Conservation (phyloP, 2,888 invertebrate genomes). For the Lagria hirta region DNA sequence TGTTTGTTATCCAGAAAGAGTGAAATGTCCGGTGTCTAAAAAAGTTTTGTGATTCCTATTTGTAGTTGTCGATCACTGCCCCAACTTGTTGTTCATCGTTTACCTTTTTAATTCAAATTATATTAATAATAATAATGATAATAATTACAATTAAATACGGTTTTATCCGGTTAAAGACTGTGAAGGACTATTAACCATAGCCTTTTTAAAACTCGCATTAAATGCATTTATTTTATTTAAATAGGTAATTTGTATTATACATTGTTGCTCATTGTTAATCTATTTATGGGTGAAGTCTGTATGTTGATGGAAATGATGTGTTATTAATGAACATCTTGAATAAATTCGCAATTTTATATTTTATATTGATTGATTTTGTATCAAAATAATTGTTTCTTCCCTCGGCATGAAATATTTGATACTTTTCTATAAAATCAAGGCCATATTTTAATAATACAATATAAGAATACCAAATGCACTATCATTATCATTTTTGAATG, state of each 20-base stretch:
- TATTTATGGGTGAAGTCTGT: slow-evolving; percentile 29
- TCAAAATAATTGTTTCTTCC: too few relatives aligned
- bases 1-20: too few relatives aligned
- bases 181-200: slow-evolving; percentile 24
- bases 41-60: slow-evolving; percentile 19
- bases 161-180: slow-evolving; percentile 27
- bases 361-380: too few relatives aligned
- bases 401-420: too few relatives aligned
- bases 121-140: slow-evolving; percentile 4
- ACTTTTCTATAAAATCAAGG: too few relatives aligned
- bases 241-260: slow-evolving; percentile 29
- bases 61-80: slow-evolving; percentile 26
- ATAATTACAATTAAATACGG: slow-evolving; percentile 5
- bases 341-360: slow-evolving; percentile 27
- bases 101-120: slow-evolving; percentile 4
- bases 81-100: slow-evolving; percentile 23
- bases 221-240: slow-evolving; percentile 37
- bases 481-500: too few relatives aligned
- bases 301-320: slow-evolving; percentile 25
- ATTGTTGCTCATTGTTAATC: slow-evolving; percentile 35
- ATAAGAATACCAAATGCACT: too few relatives aligned
- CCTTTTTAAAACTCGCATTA: slow-evolving; percentile 31
- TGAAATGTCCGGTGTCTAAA: too few relatives aligned
- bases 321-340: slow-evolving; percentile 20
- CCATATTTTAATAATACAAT: too few relatives aligned